Conservation (phyloP, 2,113 vertebrate species). For the Lamprotornis superbus region DNA sequence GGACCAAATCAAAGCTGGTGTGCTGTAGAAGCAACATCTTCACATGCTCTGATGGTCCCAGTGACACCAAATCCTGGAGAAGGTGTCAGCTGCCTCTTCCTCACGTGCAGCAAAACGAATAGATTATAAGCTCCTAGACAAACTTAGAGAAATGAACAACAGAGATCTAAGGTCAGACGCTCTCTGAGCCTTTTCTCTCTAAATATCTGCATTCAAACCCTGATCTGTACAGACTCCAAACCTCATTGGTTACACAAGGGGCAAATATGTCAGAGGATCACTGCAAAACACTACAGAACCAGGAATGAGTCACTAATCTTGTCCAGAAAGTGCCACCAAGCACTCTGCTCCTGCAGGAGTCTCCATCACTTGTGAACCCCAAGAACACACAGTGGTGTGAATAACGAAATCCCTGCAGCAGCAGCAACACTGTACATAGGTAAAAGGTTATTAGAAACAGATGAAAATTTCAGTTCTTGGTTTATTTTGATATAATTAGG, state of each 20-base stretch:
- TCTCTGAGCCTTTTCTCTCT: not conserved
- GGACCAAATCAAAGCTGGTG: not conserved
- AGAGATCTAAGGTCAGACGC: not conserved
- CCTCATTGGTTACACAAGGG: not conserved
- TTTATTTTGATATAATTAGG: slow-evolving; percentile 69
- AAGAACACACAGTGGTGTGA: not conserved
- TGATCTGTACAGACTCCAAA: not conserved
- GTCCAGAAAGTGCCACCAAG: not conserved
- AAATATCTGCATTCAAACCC: not conserved
- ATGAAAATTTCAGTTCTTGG: slow-evolving; percentile 42
- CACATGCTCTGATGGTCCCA: not conserved
- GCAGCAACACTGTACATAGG: not conserved
- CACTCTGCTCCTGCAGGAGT: not conserved
- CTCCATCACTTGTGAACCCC: not conserved
- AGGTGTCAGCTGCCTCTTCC: not conserved
- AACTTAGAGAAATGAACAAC: not conserved
- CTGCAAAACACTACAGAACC: not conserved
- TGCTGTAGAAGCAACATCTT: not conserved
- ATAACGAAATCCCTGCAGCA: not conserved
- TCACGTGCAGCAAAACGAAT: not conserved
- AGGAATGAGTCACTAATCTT: not conserved
- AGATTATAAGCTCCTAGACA: not conserved
- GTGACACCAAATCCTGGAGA: not conserved
- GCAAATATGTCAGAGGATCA: not conserved
- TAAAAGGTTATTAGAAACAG: slow-evolving; percentile 54